Base-by-base conservation (phyloP, 2,797 vertebrate genomes). In the Alectoris magna region DNA sequence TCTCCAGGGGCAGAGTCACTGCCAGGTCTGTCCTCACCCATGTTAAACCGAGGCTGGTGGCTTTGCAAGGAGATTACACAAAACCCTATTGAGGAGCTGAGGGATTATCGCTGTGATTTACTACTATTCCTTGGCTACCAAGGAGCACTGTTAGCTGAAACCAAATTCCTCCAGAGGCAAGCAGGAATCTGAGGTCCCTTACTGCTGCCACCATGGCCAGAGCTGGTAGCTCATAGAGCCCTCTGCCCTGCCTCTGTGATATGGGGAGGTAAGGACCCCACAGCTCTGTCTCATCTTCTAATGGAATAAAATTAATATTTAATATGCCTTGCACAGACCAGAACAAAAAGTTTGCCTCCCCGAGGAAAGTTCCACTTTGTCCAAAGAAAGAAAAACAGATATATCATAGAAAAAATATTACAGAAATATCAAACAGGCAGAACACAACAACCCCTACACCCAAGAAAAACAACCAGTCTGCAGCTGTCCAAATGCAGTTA, bases 401-500 rank as follows among this genome's bases (percentile, higher is more conserved):
- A 24, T 56, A 85, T 58, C 24, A 38, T 34, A 70, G 51, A 13
- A 62, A 86, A 72, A 69, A 64, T 22, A 77, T 6, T 66, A 41
- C 59, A 76, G 43, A 91, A 89, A 86, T 48, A 83, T 4, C 84
- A 87, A 91, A 92, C 70, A 63, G 88, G 27, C 13, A 63, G 56
- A 83, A 77, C 63, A 93, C 87, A 84, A 66, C 82, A 85, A 73
- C 60, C 11, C 9, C 8, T 6, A 21, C 53, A 26, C 49, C 23
- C 58, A 86, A 76, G 14, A 66, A 89, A 95, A 96, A 81, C 76
- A 96, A 92, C 17, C 24, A 31, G 11, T 67, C 11, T 67, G 58
- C 95, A 96, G 94, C 96, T 95, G 93, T 95, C 73, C 68, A 96
- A 95, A 95, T 82, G 64, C 3, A 1, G 14, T 80, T 60, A 46